Evolutionary conservation across 2,113 vertebrate species (phyloP), one percentile per base, ranked within the genome.

Genomic region (Grallaria varia): DNA sequence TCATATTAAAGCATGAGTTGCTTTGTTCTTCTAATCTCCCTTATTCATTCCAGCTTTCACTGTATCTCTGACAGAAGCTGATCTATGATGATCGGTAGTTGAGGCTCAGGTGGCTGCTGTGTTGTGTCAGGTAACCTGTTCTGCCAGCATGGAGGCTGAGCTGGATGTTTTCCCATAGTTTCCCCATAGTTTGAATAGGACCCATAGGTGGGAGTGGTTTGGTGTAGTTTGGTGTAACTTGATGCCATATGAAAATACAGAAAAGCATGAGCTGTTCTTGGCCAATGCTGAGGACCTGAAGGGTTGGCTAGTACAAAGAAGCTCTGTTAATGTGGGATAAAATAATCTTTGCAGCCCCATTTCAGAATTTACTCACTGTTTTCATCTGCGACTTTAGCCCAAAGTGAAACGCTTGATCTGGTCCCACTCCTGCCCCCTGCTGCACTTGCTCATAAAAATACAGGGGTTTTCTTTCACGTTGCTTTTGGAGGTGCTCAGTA

Each of bases 1-100:
- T 40, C 15, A 14, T 45, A 55, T 44, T 28, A 74, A 80, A 79
- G 10, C 28, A 27, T 15, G 39, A 19, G 3, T 52, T 25, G 15
- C 31, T 88, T 87, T 84, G 45, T 58, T 81, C 42, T 77, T 93
- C 47, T 71, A 67, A 82, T 82, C 28, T 87, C 18, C 18, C 21
- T 50, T 42, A 13, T 52, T 73, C 7, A 6, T 77, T 87, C 31
- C 16, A 76, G 37, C 42, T 56, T 73, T 42, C 37, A 44, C 16
- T 78, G 22, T 71, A 14, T 27, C 25, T 87, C 37, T 60, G 35
- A 33, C 15, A 89, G 59, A n/a, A 77, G 12, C 20, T 62, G 22
- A 47, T 81, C 47, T 73, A 25, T 80, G 89, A 30, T 47, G 60
- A 76, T 21, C 25, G 66, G 5, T 52, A 47, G 24, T 39, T 58